Base-by-base conservation (phyloP, 2,888 invertebrate genomes). In the Cephus spinipes region DNA sequence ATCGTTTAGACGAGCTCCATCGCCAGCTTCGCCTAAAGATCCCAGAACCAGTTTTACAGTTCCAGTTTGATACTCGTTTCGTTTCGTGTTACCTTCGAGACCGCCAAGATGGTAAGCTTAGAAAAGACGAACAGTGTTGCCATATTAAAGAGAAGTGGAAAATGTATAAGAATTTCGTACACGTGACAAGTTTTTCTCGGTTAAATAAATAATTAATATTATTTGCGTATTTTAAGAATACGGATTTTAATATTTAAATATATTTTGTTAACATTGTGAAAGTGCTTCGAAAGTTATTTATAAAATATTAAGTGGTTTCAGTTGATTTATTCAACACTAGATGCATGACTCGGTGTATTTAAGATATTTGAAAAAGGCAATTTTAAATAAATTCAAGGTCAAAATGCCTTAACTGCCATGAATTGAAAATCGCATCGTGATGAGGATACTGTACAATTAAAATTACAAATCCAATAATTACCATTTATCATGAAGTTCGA, bases 1-100 rank as follows among this genome's bases (percentile, higher is more conserved):
- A 85, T 84, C 87, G 88, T 87, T 88, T 83, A 82, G 83, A 83
- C 85, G 82, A 87, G 87, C 85, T 81, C 79, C 84, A 87, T 87
- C 79, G 85, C 86, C 87, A 86, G 85, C 86, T 87, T 86, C 85
- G 77, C 78, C 81, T 78, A 78, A 85, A 84, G 85, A 82, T 74
- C 36, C 78, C n/a, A 69, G 31, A 32, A 23, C 34, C 55, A 23
- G 55, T 55, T 55, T 55, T 55, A 23, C 55, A 55, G 23, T 55
- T 55, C 23, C 23, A 55, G 55, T 55, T 55, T 9, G 23, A 55
- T 55, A 15, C 55, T 55, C 55, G 55, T 55, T 55, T 55, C 40
- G 40, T 55, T 55, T 55, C 55, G 6, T 23, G 55, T 55, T 55
- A 55, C 23, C 55, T 15, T 55, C 55, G 55, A 23, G 55, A 55